Base-by-base conservation (phyloP, 64 coral and sea anemone species). In the Cladopsammia gracilis region DNA sequence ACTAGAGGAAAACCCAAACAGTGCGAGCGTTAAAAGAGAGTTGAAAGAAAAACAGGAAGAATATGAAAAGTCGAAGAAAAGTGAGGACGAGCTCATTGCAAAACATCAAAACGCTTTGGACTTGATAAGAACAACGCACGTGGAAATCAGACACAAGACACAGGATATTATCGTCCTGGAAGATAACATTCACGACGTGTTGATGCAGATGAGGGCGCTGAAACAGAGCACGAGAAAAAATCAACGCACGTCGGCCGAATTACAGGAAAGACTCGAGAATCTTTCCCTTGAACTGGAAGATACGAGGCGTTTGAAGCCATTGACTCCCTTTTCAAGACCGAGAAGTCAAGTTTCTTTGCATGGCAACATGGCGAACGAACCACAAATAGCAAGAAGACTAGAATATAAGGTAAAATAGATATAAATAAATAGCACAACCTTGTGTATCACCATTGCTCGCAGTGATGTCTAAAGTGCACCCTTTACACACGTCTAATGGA, bases 221-320 rank as follows among this genome's bases (percentile, higher is more conserved):
- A 98, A 94, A 67, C 82, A 98, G 18, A 79, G 18, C 50, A 46
- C 79, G 3, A 89, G 91, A 15, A 98, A 98, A 68, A 74, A 90
- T 18, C 89, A 98, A 15, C 92, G 92, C 7, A 76, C 75, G 15
- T 25, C 62, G 34, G 26, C 73, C 13, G 96, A 98, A 15, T 81
- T 98, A 44, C 96, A 98, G 77, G 92, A 98, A 43, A 91, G 87
- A 64, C 88, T 98, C 3, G 92, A 98, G 45, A 93, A 88, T 11
- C 70, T 93, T 13, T 80, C 83, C 1, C 48, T 75, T 75, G 92
- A 98, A 57, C 79, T 98, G 23, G 92, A 87, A 62, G 82, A 91
- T 44, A 98, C 96, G 10, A 91, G 89, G 46, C 83, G 88, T 46
- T 62, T 94, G 6, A 98, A 98, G 44, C 96, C 95, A 11, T 60